These are phyloP conservation scores for Gymnosoma rotundatum DNA, from an alignment of 2,888 invertebrate species.

Conservation along the genomic window DNA sequence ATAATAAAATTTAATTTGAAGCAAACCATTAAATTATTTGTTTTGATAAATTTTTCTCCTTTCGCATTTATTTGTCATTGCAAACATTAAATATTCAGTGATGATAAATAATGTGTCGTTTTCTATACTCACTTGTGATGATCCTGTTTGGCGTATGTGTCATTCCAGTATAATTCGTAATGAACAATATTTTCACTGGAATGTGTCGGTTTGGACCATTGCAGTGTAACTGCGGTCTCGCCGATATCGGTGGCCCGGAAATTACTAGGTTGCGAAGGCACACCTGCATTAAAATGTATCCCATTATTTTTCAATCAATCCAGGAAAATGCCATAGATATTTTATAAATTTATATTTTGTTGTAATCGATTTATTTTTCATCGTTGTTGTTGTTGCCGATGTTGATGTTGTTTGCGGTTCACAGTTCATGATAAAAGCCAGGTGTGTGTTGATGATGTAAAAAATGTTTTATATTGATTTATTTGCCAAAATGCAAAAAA, in stretches of 20 bases:
- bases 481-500: conserved; percentile 42
- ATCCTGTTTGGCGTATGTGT: conserved; percentile 95
- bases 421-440: conserved; percentile 59
- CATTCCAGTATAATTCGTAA: conserved; percentile 99
- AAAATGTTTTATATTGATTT: conserved; percentile 61
- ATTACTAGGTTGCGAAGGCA: conserved; percentile 97
- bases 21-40: conserved; percentile 58
- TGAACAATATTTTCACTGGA: conserved; percentile 96
- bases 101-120: background rate
- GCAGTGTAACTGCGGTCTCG: conserved; percentile 94
- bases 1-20: conserved; percentile 44
- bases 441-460: conserved; percentile 59
- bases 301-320: conserved; percentile 4
- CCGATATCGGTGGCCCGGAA: conserved; percentile 93
- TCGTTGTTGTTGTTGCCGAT: conserved; percentile 23
- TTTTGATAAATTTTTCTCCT: background rate
- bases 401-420: conserved; percentile 50
- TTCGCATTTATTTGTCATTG: conserved; percentile 8
- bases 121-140: conserved; percentile 87
- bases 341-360: conserved; percentile 34
- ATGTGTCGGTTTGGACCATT: conserved; percentile 96
- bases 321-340: conserved; percentile 17
- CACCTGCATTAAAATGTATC: conserved; percentile 85
- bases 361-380: background rate
- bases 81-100: background rate